Evolutionary conservation across 2,113 vertebrate genomes (phyloP).

Genomic region (Aphyosemion australe): DNA sequence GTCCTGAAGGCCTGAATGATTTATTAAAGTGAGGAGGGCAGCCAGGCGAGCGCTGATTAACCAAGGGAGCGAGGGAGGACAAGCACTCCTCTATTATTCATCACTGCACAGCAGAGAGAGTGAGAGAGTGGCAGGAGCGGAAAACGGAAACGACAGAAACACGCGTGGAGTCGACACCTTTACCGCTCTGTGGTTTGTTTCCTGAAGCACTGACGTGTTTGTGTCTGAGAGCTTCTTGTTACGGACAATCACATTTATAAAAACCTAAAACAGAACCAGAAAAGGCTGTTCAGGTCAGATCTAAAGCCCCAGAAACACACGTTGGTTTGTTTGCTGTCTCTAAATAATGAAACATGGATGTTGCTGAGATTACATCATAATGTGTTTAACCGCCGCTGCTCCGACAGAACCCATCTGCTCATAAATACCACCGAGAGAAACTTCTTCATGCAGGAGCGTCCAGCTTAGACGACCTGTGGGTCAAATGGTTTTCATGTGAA

Average conservation of each 20-base stretch:
- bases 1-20: slow-evolving; percentile 77
- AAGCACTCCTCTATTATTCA: slow-evolving; percentile 82
- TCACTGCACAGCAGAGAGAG: slow-evolving; percentile 56
- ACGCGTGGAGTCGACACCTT: slow-evolving; percentile 18
- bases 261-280: too few species aligned
- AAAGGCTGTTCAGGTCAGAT: neutral
- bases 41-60: slow-evolving; percentile 79
- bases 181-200: slow-evolving; percentile 1
- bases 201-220: neutral
- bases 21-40: slow-evolving; percentile 78
- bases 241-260: too few species aligned
- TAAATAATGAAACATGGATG: slow-evolving; percentile 53
- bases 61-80: slow-evolving; percentile 74
- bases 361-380: slow-evolving; percentile 49
- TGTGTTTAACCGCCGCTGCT: too few species aligned
- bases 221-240: slow-evolving; percentile 8
- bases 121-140: slow-evolving; percentile 28
- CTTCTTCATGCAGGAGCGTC: slow-evolving; percentile 56
- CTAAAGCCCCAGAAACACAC: neutral
- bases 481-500: slow-evolving; percentile 19
- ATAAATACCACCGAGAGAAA: slow-evolving; percentile 29
- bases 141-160: slow-evolving; percentile 13
- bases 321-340: slow-evolving; percentile 12
- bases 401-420: slow-evolving; percentile 55
- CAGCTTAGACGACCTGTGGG: slow-evolving; percentile 57